Evolutionary conservation across 2,797 vertebrate species (phyloP), one percentile per base, ranked within the genome.

Genomic region (Harpagifer antarcticus): DNA sequence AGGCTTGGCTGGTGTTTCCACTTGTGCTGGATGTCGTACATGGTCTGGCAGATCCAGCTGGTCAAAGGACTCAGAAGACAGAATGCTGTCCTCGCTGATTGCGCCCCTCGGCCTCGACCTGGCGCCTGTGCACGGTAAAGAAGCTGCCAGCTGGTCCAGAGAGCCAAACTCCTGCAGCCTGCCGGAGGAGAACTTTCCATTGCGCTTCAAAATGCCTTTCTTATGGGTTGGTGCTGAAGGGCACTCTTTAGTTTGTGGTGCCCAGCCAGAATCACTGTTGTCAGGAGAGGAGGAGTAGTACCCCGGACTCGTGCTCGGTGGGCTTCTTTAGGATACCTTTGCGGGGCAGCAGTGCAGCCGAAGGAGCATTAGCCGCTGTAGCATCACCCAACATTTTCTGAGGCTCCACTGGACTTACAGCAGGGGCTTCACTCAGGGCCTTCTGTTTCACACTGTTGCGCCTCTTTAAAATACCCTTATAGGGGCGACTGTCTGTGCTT

Each of bases 241-340:
- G 65, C 2, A 88, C 14, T 0, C 91, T 50, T 87, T 87, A 0
- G 71, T 33, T 0, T 80, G 76, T 13, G 78, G 61, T 0, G 80
- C 60, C 92, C 82, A 82, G 74, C 74, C 93, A 81, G 89, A 96
- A 74, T 97, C 96, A 1, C 92, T 94, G 90, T 93, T 95, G 43
- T 99, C 97, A 0, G 97, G 96, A 4, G 97, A 98, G 0, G 97
- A 99, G 71, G 94, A 98, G 87, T 98, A 98, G n/a, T n/a, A n/a
- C n/a, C 0, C 97, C 98, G 0, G 97, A 98, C 55, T 99, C 97
- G 0, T 97, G 93, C 62, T 96, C 94, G 0, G 65, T 45, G 0
- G 96, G 91, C 61, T 98, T 99, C 90, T 99, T 99, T 11, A 99
- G 90, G 69, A 99, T 99, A 40, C 98, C 97, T 89, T 99, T 99